Conservation (phyloP, 2,113 vertebrate species). For the Hemiprocne comata region DNA sequence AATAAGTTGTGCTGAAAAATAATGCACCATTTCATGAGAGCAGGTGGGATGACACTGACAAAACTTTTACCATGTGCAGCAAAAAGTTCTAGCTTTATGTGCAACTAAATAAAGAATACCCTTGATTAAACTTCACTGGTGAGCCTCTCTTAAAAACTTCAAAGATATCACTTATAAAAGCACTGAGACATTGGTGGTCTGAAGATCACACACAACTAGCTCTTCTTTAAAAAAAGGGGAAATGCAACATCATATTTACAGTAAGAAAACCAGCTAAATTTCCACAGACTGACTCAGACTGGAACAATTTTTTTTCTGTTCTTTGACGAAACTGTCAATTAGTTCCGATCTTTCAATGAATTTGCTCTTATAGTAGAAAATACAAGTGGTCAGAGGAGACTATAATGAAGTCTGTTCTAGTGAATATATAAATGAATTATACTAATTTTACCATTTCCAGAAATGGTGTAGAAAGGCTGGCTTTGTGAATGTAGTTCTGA, state of each 20-base stretch:
- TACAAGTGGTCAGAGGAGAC: not conserved
- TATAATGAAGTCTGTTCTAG: not conserved
- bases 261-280: not conserved
- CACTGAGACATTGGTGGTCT: not conserved
- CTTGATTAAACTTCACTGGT: not conserved
- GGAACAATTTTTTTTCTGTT: not conserved
- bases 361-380: not conserved
- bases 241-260: not conserved
- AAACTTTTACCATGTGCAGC: constrained; percentile 5
- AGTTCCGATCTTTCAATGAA: not conserved
- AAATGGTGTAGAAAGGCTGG: not conserved
- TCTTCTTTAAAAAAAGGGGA: not conserved
- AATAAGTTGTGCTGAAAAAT: constrained; percentile 11
- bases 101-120: constrained; percentile 14
- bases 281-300: not conserved
- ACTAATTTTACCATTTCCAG: not conserved
- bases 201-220: not conserved
- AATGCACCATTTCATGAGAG: not conserved
- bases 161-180: not conserved
- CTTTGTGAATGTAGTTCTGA: not conserved
- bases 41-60: not conserved
- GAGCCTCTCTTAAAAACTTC: not conserved
- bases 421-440: not conserved
- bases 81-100: constrained; percentile 21
- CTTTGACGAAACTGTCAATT: not conserved